These are phyloP conservation scores for Scaptomyza montana DNA, from an alignment of 1,140 invertebrate species.

Conservation along the genomic window DNA sequence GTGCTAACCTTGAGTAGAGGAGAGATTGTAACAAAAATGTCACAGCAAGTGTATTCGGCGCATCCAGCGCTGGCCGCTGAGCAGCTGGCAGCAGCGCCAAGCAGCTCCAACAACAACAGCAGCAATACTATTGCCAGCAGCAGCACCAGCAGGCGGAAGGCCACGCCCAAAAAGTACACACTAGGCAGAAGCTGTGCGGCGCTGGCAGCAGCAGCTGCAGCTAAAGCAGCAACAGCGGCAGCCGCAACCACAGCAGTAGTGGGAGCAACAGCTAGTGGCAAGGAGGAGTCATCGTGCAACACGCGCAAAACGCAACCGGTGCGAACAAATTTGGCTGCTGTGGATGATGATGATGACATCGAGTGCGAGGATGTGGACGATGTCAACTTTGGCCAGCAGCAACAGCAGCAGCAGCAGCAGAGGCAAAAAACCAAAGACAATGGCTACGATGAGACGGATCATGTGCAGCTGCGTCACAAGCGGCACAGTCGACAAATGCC, in stretches of 20 bases:
- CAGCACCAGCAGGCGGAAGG: conserved; percentile 59
- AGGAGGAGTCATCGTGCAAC: conserved; percentile 13
- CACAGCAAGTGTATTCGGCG: conserved; percentile 76
- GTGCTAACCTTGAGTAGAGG: not conserved
- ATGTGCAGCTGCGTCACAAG: conserved; percentile 75
- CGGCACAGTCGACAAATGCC: conserved; percentile 56
- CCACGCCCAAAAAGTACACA: conserved; percentile 71
- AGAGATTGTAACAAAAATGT: conserved; percentile 42
- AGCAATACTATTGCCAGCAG: conserved; percentile 16
- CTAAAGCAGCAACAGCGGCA: conserved; percentile 19
- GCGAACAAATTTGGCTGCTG: conserved; percentile 70
- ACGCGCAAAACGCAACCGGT: conserved; percentile 60
- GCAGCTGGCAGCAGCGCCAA: conserved; percentile 74
- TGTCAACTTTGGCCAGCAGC: conserved; percentile 67
- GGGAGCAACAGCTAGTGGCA: conserved; percentile 1
- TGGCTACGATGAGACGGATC: conserved; percentile 75
- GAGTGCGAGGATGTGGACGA: conserved; percentile 72
- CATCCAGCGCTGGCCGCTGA: conserved; percentile 79
- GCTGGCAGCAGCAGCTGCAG: conserved; percentile 31
- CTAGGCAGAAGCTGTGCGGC: conserved; percentile 62
- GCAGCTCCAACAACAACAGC: conserved; percentile 39
- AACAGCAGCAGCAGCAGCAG: conserved; percentile 49
- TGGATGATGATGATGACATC: conserved; percentile 74
- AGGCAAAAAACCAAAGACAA: conserved; percentile 71
- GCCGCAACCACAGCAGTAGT: conserved; percentile 14